Base-by-base conservation (phyloP, 2,797 vertebrate genomes). In the Meriones psammophilus region DNA sequence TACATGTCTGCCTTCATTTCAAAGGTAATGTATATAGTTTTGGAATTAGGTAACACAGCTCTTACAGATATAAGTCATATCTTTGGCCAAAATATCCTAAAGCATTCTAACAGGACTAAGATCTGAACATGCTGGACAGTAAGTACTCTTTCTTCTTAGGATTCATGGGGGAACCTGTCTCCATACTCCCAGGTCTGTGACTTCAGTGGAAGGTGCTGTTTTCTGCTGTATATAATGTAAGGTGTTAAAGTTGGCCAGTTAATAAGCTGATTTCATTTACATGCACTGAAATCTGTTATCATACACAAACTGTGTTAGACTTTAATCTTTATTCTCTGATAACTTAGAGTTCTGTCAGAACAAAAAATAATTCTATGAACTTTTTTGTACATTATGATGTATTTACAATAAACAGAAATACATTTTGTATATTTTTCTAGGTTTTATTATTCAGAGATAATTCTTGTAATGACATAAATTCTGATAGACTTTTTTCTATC, bases 391-490 rank as follows among this genome's bases (percentile, higher is more conserved):
- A 50, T 50, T 92, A 89, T 87, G 28, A 60, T 26, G 28, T 81
- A 15, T 79, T 95, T 91, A 84, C 2, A 94, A 94, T 89, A 84
- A 92, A 87, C 8, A 42, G 7, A 95, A 89, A 80, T n/a, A 39
- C 62, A 66, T 76, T 71, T 83, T 13, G 85, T 28, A 26, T 17
- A 77, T 95, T 87, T 36, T 30, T 87, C 18, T 6, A 42, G 33
- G 50, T 89, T 79, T 87, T 92, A 12, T 30, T n/a, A 79, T 24
- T 89, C 79, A 84, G 15, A 14, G 3, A 73, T 56, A 96, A 89
- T 46, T 64, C 20, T 24, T 64, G 15, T 26, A 58, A 39, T 20
- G 26, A 88, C 26, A 30, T 60, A 73, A 78, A 89, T 78, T 54
- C 74, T 36, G 28, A 54, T 78, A 79, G 36, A 50, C 50, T 50